Conservation (phyloP, 2,888 invertebrate species). For the Hesperia comma region DNA sequence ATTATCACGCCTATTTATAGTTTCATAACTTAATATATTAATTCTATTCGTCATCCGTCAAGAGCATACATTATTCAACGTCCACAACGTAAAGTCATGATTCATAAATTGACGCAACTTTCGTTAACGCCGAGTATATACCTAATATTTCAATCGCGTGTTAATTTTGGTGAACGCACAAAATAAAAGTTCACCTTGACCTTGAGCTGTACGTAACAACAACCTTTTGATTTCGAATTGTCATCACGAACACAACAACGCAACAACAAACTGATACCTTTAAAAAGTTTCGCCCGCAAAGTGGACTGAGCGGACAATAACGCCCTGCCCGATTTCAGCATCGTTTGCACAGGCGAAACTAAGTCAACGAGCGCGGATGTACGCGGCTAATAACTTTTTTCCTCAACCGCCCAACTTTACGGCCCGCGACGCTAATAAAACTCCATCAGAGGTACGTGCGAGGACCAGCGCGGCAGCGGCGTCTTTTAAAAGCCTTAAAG, state of each 20-base stretch:
- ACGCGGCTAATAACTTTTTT: conserved; percentile 64
- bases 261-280: background rate
- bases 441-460: conserved; percentile 57
- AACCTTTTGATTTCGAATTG: background rate
- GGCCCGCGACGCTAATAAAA: conserved; percentile 69
- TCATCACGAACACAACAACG: background rate
- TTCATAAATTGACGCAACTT: conserved; percentile 14
- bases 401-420: conserved; percentile 57
- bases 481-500: conserved; percentile 46
- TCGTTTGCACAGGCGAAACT: conserved; percentile 48
- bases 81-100: conserved; percentile 2
- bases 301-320: conserved; percentile 11
- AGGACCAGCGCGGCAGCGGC: conserved; percentile 43
- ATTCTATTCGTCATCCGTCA: background rate
- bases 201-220: background rate
- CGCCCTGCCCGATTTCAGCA: conserved; percentile 19
- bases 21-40: background rate
- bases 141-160: conserved; percentile 26
- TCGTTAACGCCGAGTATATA: conserved; percentile 18
- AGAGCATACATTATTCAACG: conserved; percentile 15
- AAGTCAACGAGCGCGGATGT: conserved; percentile 51
- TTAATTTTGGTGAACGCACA: conserved; percentile 3
- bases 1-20: background rate
- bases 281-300: conserved; percentile 2
- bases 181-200: conserved; percentile 3